These are phyloP conservation scores for Acipenser oxyrinchus DNA, from an alignment of 2,797 vertebrate species.

Conservation along the genomic window DNA sequence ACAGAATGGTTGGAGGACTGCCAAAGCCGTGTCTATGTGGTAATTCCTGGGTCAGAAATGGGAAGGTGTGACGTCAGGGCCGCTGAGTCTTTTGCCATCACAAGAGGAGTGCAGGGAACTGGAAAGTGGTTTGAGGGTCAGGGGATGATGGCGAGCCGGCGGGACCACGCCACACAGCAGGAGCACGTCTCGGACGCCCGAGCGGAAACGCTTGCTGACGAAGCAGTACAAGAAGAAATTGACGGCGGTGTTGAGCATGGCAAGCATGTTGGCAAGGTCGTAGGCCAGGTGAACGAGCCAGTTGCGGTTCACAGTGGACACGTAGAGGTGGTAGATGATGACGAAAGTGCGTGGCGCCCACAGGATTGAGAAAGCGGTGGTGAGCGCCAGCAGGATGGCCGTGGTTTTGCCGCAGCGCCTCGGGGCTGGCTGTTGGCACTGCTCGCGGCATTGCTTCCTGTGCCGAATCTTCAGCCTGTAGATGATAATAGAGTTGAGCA, in stretches of 20 bases:
- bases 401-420: conserved; percentile 61
- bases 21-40: no score
- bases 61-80: not conserved
- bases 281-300: conserved; percentile 81
- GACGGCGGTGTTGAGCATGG: conserved; percentile 85
- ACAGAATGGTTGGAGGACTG: no score
- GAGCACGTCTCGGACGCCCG: conserved; percentile 59
- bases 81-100: conserved; percentile 4
- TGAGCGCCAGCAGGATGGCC: conserved; percentile 71
- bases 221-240: conserved; percentile 90
- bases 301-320: conserved; percentile 68
- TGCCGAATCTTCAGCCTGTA: conserved; percentile 47
- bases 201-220: conserved; percentile 74
- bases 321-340: conserved; percentile 82
- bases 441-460: not conserved
- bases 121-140: conserved; percentile 8
- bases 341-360: conserved; percentile 79
- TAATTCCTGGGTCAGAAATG: conserved; percentile 18
- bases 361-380: conserved; percentile 68
- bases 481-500: conserved; percentile 74
- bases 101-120: conserved; percentile 55
- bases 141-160: conserved; percentile 16
- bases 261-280: conserved; percentile 86
- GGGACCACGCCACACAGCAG: conserved; percentile 30
- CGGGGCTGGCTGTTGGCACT: conserved; percentile 23